Percentiles rank a stretch among this genome's conserved stretches.
Evolutionary conservation across 1,140 invertebrate genomes (phyloP).

Genomic region (Papilio dardanus): DNA sequence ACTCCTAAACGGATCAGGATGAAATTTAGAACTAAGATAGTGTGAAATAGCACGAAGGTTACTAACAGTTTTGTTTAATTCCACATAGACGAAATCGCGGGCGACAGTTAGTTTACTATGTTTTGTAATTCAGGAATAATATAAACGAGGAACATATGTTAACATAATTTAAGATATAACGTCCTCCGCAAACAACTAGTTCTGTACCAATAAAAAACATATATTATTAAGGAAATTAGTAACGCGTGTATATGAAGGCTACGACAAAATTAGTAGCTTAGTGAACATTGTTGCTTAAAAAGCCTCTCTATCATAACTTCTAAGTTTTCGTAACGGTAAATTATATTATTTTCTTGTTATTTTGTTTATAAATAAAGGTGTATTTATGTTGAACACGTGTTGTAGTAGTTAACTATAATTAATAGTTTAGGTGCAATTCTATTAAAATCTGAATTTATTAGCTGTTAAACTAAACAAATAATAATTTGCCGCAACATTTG

Average conservation of each 20-base stretch:
- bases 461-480: not conserved
- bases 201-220: not conserved
- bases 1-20: not conserved
- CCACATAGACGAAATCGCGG: not conserved
- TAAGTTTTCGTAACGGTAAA: not conserved
- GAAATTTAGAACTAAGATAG: not conserved
- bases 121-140: not conserved
- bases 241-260: not conserved
- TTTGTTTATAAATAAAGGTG: not conserved
- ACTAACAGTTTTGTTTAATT: not conserved
- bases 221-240: constrained; percentile 5
- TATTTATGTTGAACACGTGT: not conserved
- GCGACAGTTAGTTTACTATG: not conserved
- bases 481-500: not conserved
- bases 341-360: not conserved
- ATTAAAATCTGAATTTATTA: not conserved
- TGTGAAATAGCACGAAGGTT: not conserved
- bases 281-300: not conserved
- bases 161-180: not conserved
- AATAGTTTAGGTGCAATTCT: not conserved
- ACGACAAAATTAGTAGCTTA: not conserved
- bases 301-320: not conserved
- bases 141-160: not conserved
- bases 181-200: constrained; percentile 6
- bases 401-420: not conserved